Percentiles rank a stretch among this genome's conserved stretches.
phyloP scores from a whole-genome alignment of 2,888 invertebrate species.

The Eurois occulta region DNA sequence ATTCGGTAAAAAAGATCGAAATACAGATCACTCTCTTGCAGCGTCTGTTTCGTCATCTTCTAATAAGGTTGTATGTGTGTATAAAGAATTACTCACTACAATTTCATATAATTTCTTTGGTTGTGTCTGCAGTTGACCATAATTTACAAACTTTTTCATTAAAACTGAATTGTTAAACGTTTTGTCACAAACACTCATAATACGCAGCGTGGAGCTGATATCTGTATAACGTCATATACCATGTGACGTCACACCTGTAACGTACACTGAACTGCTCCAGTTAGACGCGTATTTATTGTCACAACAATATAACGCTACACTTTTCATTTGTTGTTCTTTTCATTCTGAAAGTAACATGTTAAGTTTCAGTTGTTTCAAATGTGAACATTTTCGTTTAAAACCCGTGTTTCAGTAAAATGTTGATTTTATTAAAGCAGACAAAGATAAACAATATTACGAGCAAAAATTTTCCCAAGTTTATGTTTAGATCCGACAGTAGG shows the following conservation, averaged over 20 bases:
- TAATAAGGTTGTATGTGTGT: too few relatives aligned
- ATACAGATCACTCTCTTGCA: too few relatives aligned
- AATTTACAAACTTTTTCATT: neutral
- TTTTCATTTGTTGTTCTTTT: neutral
- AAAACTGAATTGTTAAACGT: too few relatives aligned
- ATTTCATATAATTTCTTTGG: neutral
- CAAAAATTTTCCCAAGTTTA: neutral
- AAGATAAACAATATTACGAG: neutral
- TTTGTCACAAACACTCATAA: neutral
- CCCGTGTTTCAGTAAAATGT: neutral
- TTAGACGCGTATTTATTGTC: neutral
- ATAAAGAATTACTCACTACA: too few relatives aligned
- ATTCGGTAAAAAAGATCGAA: too few relatives aligned
- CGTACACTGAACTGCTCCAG: neutral
- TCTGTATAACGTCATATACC: constrained; percentile 5
- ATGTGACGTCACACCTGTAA: constrained; percentile 12
- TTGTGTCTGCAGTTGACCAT: neutral
- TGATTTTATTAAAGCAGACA: neutral
- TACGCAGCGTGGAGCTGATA: neutral
- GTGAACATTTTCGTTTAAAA: neutral
- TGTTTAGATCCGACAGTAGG: neutral
- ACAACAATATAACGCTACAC: neutral
- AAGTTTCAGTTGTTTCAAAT: neutral
- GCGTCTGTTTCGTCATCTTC: too few relatives aligned
- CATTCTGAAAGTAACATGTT: neutral